A percentile compares a stretch with the other conserved stretches of the same genome.
These are phyloP conservation scores for Melanotaenia parkinsoni DNA, from an alignment of 2,797 vertebrate genomes.

Conservation along the genomic window DNA sequence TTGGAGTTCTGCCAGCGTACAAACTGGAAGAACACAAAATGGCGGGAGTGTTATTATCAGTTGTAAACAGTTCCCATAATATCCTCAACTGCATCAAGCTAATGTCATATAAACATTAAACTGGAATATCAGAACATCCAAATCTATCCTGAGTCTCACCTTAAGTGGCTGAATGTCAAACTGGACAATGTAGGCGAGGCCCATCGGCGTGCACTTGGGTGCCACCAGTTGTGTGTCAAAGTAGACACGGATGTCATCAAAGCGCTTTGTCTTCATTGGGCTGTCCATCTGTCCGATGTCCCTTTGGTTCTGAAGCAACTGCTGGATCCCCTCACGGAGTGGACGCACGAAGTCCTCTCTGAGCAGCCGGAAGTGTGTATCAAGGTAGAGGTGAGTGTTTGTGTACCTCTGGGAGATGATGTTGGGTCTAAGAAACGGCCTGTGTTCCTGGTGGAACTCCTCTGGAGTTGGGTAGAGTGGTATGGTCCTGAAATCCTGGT, in stretches of 20 bases:
- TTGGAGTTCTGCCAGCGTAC: conserved; percentile 95
- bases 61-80: background rate
- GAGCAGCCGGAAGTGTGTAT: conserved; percentile 93
- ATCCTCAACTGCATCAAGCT: background rate
- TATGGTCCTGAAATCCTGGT: conserved; percentile 83
- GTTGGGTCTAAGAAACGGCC: conserved; percentile 90
- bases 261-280: conserved; percentile 78
- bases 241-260: conserved; percentile 92
- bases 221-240: conserved; percentile 83
- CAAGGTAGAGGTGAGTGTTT: conserved; percentile 87
- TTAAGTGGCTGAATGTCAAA: conserved; percentile 87
- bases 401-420: conserved; percentile 84
- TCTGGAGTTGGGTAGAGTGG: conserved; percentile 89
- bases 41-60: background rate
- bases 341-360: conserved; percentile 94
- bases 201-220: conserved; percentile 83
- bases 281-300: conserved; percentile 52
- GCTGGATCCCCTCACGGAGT: conserved; percentile 90
- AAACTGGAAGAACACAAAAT: conserved; percentile 70
- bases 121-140: background rate
- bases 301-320: conserved; percentile 80
- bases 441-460: conserved; percentile 85
- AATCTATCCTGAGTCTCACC: conserved; percentile 63
- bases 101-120: background rate
- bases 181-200: conserved; percentile 87